These are phyloP conservation scores for Mirounga angustirostris DNA, from an alignment of 2,113 vertebrate species.

Conservation along the genomic window DNA sequence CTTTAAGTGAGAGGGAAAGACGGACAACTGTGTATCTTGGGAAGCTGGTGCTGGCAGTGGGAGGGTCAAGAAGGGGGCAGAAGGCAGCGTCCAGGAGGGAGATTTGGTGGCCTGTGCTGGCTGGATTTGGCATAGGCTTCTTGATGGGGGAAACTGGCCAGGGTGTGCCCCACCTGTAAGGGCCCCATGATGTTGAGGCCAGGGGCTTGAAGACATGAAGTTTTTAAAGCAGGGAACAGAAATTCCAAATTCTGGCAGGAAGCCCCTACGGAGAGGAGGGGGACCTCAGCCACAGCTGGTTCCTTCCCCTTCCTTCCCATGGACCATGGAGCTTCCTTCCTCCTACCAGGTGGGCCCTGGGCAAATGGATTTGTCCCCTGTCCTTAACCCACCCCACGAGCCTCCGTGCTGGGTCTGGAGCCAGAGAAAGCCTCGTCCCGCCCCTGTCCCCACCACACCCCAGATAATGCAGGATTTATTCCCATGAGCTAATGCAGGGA, in stretches of 20 bases:
- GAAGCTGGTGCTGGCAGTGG: background rate
- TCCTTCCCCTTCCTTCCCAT: background rate
- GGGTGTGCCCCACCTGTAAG: background rate
- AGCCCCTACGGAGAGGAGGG: background rate
- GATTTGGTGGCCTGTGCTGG: background rate
- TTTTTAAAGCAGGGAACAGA: background rate
- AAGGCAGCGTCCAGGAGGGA: too few species aligned
- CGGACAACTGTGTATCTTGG: background rate
- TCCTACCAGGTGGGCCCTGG: background rate
- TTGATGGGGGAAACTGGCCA: background rate
- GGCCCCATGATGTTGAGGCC: background rate
- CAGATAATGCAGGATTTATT: background rate
- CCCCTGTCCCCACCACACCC: accelerated
- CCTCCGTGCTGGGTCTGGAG: background rate
- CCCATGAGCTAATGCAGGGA: background rate
- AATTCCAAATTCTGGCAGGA: background rate
- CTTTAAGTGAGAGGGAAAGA: background rate
- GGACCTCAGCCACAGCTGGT: accelerated
- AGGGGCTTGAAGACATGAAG: background rate
- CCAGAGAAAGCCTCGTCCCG: background rate
- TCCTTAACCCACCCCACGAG: background rate
- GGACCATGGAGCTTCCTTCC: background rate
- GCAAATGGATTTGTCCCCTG: background rate
- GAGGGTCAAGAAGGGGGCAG: background rate
- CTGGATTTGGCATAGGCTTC: background rate